Conservation (phyloP, 2,797 vertebrate genomes). For the Ptychadena robeensis region DNA sequence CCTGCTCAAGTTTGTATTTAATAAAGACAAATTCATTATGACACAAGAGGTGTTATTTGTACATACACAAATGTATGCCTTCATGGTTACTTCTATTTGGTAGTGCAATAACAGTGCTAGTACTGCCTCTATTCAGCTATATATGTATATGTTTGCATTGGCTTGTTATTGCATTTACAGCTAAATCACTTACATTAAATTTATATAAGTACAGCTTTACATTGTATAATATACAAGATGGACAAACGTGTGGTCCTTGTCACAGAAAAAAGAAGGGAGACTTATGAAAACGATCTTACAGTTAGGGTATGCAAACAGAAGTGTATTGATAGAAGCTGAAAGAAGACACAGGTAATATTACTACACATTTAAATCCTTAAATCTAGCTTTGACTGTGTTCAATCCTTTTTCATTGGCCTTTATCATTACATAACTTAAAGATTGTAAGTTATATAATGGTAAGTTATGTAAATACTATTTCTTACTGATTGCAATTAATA, state of each 20-base stretch:
- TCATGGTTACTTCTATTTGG: conserved; percentile 1
- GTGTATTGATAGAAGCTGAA: background rate
- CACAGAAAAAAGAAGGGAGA: background rate
- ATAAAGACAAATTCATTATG: background rate
- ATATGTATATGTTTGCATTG: conserved; percentile 12
- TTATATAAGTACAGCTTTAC: conserved; percentile 12
- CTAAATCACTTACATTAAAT: conserved; percentile 7
- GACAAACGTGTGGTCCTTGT: background rate
- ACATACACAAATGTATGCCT: background rate
- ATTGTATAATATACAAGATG: conserved; percentile 8
- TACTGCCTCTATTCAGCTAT: conserved; percentile 11
- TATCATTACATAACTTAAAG: background rate
- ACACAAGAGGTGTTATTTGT: conserved; percentile 4
- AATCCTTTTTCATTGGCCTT: background rate
- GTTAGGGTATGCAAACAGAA: background rate
- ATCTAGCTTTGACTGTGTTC: background rate
- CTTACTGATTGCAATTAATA: too few relatives aligned
- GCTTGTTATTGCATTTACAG: conserved; percentile 14
- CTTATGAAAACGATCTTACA: background rate
- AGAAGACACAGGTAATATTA: background rate
- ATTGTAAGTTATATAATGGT: background rate
- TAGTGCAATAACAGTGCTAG: conserved; percentile 11
- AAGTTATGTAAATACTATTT: too few relatives aligned
- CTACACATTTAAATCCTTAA: background rate
- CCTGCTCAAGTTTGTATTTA: conserved; percentile 12